Evolutionary conservation across 2,888 invertebrate genomes (phyloP), one percentile per base, ranked within the genome.

Genomic region (Vesta saturnalis): DNA sequence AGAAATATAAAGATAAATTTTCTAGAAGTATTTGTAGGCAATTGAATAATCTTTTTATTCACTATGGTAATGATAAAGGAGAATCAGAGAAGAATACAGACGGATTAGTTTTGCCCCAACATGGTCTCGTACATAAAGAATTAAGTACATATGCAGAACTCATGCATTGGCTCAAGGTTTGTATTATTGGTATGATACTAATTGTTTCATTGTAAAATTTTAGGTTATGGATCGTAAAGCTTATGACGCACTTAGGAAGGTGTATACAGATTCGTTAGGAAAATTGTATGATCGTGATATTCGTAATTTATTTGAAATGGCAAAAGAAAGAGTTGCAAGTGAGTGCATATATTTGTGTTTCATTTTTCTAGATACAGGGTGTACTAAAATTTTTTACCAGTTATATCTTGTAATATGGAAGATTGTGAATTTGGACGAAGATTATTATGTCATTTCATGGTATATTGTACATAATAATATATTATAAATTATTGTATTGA

Each of bases 31-130:
- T 98, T 61, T 92, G 94, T 69, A 89, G 96, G 16, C 96, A 98
- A 83, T 87, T 99, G 59, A 97, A 97, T 83, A 97, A 98, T 86
- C 87, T 96, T 60, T 96, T 99, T 76, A 95, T 97, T 78, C 96
- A 98, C 85, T 90, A 96, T 86, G 97, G 90, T 60, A 89, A 88
- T 82, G 87, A 94, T 81, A 86, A 90, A 69, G 92, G 91, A 0
- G 92, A 92, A 76, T 85, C 86, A 15, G 82, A 87, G 69, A 85
- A 85, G 71, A 82, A 77, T 60, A 77, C 84, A 1, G 84, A 85
- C 67, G 90, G 90, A 47, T 84, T 94, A 62, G 88, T 89, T 23
- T 85, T 96, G 73, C 93, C 94, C 0, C 91, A 92, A 75, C 92
- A 95, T 80, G 87, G 89, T 73, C 87, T 89, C 55, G 92, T 95